A percentile compares a stretch with the other conserved stretches of the same genome.
phyloP scores from a whole-genome alignment of 2,113 vertebrate species.

The Caranx melampygus region DNA sequence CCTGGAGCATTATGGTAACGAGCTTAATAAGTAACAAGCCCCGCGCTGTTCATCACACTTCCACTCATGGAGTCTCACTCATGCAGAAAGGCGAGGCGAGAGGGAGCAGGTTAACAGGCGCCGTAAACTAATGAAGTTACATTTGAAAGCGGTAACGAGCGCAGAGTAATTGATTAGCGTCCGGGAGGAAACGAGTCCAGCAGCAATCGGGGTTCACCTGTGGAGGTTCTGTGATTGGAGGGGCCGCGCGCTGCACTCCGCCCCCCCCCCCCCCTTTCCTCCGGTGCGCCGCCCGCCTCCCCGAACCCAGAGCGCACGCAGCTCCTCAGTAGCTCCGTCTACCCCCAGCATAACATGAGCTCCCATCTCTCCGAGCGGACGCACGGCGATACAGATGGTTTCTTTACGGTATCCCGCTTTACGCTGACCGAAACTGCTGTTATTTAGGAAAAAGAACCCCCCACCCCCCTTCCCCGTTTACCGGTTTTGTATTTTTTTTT shows the following conservation, averaged over 20 bases:
- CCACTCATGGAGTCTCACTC: background rate
- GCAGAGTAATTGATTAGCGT: slow-evolving; percentile 8
- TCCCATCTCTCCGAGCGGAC: slow-evolving; percentile 30
- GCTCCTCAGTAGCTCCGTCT: slow-evolving; percentile 38
- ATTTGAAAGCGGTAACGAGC: background rate
- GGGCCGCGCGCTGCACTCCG: slow-evolving; percentile 45
- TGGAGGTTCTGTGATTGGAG: slow-evolving; percentile 67
- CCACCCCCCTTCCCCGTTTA: background rate
- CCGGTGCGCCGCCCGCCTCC: slow-evolving; percentile 56
- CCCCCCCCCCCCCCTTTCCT: slow-evolving; percentile 47
- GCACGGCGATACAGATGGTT: slow-evolving; percentile 52
- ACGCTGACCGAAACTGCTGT: slow-evolving; percentile 46
- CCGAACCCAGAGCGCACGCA: slow-evolving; percentile 60
- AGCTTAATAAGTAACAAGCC: background rate
- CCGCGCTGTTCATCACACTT: slow-evolving; percentile 18
- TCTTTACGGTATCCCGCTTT: slow-evolving; percentile 13
- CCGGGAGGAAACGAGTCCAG: background rate
- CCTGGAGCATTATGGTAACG: background rate
- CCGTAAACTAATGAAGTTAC: background rate
- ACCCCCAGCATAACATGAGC: slow-evolving; percentile 53
- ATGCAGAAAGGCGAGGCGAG: background rate
- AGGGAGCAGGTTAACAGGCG: background rate
- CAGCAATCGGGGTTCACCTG: slow-evolving; percentile 67
- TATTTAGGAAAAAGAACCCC: slow-evolving; percentile 19
- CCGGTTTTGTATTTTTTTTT: slow-evolving; percentile 15